Percentiles rank a stretch among this genome's conserved stretches.
Conservation (phyloP, 2,888 invertebrate genomes). For the Drosophila eohydei region DNA sequence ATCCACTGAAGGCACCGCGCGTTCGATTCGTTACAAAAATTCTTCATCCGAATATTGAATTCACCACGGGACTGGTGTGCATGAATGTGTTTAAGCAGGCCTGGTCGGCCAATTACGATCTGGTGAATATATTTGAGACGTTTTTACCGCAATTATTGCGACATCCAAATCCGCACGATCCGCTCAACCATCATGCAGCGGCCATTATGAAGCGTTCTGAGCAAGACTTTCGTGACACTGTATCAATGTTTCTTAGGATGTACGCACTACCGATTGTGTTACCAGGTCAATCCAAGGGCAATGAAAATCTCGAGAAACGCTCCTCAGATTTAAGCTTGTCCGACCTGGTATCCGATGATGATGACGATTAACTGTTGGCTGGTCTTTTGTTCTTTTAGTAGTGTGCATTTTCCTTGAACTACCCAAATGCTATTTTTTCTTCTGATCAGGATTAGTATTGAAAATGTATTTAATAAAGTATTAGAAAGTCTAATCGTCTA, state of each 20-base stretch:
- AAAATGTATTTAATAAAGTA: slow-evolving; percentile 30
- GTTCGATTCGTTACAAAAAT: slow-evolving; percentile 65
- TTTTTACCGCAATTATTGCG: slow-evolving; percentile 67
- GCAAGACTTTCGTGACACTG: slow-evolving; percentile 53
- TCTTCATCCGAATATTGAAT: slow-evolving; percentile 69
- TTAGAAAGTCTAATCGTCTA: slow-evolving; percentile 12
- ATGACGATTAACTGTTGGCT: slow-evolving; percentile 52
- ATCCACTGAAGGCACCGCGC: slow-evolving; percentile 65
- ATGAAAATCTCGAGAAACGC: slow-evolving; percentile 44
- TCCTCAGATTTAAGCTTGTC: slow-evolving; percentile 67
- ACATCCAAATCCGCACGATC: slow-evolving; percentile 65
- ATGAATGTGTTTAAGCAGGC: slow-evolving; percentile 73
- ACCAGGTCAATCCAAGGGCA: slow-evolving; percentile 7
- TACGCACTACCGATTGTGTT: slow-evolving; percentile 59
- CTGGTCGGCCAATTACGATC: slow-evolving; percentile 67
- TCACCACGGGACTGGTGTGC: slow-evolving; percentile 62
- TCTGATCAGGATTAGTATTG: slow-evolving; percentile 17
- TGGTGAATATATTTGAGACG: slow-evolving; percentile 70
- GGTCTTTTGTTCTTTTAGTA: slow-evolving; percentile 50
- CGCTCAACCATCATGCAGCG: slow-evolving; percentile 63
- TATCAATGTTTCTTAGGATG: slow-evolving; percentile 51
- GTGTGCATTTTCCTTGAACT: slow-evolving; percentile 39
- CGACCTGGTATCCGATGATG: slow-evolving; percentile 55
- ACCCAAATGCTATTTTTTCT: slow-evolving; percentile 28
- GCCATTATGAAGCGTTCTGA: slow-evolving; percentile 62